Percentiles rank a stretch among this genome's conserved stretches.
Evolutionary conservation across 2,113 vertebrate species (phyloP).

Genomic region (Hippoglossus stenolepis): DNA sequence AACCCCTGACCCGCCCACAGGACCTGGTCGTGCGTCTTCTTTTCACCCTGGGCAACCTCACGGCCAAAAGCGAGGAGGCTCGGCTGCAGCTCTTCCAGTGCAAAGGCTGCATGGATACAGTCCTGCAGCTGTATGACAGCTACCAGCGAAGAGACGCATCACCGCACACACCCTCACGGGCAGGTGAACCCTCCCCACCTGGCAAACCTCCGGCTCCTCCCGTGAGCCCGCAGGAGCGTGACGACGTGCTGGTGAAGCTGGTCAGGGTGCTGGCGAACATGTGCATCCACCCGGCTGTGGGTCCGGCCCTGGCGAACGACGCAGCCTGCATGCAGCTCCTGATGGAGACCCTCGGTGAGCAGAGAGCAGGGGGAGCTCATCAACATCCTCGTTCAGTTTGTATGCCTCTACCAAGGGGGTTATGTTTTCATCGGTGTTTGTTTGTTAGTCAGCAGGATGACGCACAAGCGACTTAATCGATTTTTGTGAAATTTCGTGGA

Average conservation of each 20-base stretch:
- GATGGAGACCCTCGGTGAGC: slow-evolving; percentile 88
- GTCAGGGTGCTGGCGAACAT: slow-evolving; percentile 92
- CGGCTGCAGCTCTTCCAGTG: slow-evolving; percentile 84
- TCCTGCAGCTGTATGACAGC: slow-evolving; percentile 84
- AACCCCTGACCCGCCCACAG: slow-evolving; percentile 70
- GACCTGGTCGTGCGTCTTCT: slow-evolving; percentile 90
- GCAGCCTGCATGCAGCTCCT: slow-evolving; percentile 82
- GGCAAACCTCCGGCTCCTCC: neutral
- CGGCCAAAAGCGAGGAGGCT: slow-evolving; percentile 84
- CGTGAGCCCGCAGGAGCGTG: slow-evolving; percentile 73
- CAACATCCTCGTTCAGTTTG: too few relatives aligned
- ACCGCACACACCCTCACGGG: neutral
- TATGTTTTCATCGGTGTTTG: too few relatives aligned
- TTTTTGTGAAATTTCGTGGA: too few relatives aligned
- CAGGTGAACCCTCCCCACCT: neutral
- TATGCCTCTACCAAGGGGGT: too few relatives aligned
- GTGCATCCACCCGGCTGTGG: slow-evolving; percentile 86
- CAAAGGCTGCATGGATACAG: slow-evolving; percentile 77
- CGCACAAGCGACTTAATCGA: too few relatives aligned
- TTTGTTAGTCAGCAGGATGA: too few relatives aligned
- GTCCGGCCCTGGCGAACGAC: slow-evolving; percentile 83
- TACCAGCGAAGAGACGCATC: slow-evolving; percentile 79
- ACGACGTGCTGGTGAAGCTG: slow-evolving; percentile 93
- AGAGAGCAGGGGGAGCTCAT: neutral
- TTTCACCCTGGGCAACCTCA: slow-evolving; percentile 94